Conservation (phyloP, 92 coral and sea anemone species). For the Galaxea fascicularis region DNA sequence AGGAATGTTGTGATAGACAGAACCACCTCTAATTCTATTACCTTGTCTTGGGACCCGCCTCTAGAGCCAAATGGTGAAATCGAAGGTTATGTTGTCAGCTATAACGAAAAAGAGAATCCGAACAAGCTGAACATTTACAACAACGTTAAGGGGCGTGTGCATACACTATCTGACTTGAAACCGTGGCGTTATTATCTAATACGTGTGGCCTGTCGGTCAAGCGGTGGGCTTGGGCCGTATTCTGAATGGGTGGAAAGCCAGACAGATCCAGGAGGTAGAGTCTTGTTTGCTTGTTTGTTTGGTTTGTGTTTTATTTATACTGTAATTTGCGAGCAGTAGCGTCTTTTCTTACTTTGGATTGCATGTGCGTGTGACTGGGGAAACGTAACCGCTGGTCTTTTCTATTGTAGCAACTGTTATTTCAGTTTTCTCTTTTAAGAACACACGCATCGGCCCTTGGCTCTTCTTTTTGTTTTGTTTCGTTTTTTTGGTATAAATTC, state of each 20-base stretch:
- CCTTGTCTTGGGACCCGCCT: conserved; percentile 73
- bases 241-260: conserved; percentile 22
- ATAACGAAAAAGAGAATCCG: conserved; percentile 25
- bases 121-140: neutral
- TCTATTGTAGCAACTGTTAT: too few relatives aligned
- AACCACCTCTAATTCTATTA: conserved; percentile 41
- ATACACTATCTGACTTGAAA: conserved; percentile 38
- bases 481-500: too few relatives aligned
- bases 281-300: neutral
- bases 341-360: too few relatives aligned
- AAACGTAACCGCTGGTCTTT: too few relatives aligned
- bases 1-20: conserved; percentile 36
- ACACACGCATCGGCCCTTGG: too few relatives aligned
- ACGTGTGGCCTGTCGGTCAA: conserved; percentile 46
- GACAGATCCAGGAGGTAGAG: conserved; percentile 65
- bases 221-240: conserved; percentile 60
- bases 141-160: neutral
- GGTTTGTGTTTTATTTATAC: neutral
- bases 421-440: too few relatives aligned
- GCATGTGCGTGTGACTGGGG: too few relatives aligned
- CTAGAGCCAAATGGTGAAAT: conserved; percentile 69
- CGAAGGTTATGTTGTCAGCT: conserved; percentile 40
- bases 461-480: too few relatives aligned
- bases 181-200: conserved; percentile 61
- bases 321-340: too few relatives aligned